Evolutionary conservation across 2,797 vertebrate species (phyloP), one percentile per base, ranked within the genome.

Genomic region (Argyrosomus regius): DNA sequence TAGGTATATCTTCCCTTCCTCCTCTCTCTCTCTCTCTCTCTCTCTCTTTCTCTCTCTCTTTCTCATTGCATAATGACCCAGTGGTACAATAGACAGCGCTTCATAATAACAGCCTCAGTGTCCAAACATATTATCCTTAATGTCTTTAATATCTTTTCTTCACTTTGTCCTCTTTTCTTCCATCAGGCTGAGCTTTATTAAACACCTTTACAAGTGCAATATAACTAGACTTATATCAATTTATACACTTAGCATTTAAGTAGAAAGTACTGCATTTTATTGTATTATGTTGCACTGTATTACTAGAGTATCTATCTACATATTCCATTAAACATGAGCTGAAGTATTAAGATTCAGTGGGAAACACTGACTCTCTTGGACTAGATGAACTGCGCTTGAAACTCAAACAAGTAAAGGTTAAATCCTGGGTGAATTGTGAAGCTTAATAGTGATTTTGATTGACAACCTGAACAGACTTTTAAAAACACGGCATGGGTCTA

Each of bases 51-150:
- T 35, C 80, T 88, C 69, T 66, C 84, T 80, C 70, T 50, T 64
- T 81, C 68, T 80, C 65, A 80, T 80, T 89, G 78, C 71, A 82
- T 84, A 90, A 89, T 84, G 85, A 91, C 75, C 87, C 87, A 76
- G 39, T 59, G 83, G 82, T 66, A 84, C 72, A 86, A 78, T 75
- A 76, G 77, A 72, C 49, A n/a, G 35, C 74, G 85, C 76, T 58
- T 66, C 75, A 76, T 54, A 86, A 82, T 87, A 88, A 83, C 76
- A 76, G 80, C 82, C 75, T 43, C 13, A 0, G 48, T 59, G 79
- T 85, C 87, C 81, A 83, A 85, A 87, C 87, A 84, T 63, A 83
- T 87, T 74, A 82, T 39, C 65, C 24, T 61, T 82, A 73, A 82
- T 75, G 70, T 59, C 72, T 78, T 75, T 82, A 82, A 87, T 88